Evolutionary conservation across 2,888 invertebrate genomes (phyloP).

Genomic region (Cinara cedri): DNA sequence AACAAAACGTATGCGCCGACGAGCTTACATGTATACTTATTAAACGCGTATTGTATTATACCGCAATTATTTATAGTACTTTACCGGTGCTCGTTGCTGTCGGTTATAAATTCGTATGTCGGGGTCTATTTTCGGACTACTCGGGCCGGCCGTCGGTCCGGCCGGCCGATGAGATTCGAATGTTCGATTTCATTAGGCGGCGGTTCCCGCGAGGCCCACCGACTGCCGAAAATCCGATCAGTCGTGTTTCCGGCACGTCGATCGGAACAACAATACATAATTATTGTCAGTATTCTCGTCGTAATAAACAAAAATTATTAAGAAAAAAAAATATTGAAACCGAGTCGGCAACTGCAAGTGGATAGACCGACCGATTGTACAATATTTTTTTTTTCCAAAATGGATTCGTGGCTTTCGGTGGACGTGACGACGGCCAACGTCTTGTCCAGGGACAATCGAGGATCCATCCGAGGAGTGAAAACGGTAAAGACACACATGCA

Average conservation of each 20-base stretch:
- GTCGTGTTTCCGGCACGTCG: conserved; percentile 33
- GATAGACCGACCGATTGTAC: too few species aligned
- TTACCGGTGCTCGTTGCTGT: conserved; percentile 32
- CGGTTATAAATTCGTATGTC: neutral
- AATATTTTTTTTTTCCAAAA: conserved; percentile 61
- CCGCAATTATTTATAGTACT: conserved; percentile 43
- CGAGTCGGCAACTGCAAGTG: too few species aligned
- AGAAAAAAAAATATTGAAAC: too few species aligned
- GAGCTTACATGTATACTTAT: too few species aligned
- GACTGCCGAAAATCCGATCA: conserved; percentile 29
- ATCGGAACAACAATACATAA: neutral
- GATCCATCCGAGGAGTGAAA: conserved; percentile 64
- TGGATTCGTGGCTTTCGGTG: conserved; percentile 77
- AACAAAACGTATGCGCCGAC: too few species aligned
- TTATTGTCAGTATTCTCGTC: too few species aligned
- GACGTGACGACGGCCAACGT: conserved; percentile 70
- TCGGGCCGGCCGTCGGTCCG: neutral
- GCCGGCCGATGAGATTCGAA: conserved; percentile 24
- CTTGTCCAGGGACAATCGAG: conserved; percentile 73
- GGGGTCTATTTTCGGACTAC: conserved; percentile 43
- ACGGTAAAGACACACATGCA: conserved; percentile 61
- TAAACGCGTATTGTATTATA: too few species aligned
- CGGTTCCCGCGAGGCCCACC: neutral
- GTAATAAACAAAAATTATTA: neutral
- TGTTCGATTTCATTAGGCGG: conserved; percentile 29